Conservation (phyloP, 2,113 vertebrate species). For the Hemichromis elongatus region DNA sequence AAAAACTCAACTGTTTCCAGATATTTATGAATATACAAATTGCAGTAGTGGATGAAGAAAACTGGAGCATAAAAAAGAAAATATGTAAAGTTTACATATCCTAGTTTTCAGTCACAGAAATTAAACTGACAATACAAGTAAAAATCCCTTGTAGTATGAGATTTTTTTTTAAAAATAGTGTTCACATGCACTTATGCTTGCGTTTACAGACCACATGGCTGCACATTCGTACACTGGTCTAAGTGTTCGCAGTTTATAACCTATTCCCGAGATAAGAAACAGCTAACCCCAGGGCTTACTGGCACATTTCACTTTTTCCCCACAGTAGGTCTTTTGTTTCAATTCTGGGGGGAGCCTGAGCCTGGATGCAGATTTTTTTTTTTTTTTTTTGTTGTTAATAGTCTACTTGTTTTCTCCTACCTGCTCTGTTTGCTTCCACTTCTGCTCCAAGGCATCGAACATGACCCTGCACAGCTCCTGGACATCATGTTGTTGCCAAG, state of each 20-base stretch:
- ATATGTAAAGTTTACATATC: not conserved
- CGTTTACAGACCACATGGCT: conserved; percentile 6
- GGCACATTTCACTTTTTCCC: not conserved
- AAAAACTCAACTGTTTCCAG: not conserved
- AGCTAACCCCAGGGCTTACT: conserved; percentile 25
- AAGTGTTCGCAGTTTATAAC: conserved; percentile 22
- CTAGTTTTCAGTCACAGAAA: too few species aligned
- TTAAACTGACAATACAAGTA: too few species aligned
- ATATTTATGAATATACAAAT: not conserved
- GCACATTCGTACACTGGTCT: not conserved
- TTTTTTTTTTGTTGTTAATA: not conserved
- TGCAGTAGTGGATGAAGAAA: not conserved
- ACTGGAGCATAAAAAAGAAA: not conserved
- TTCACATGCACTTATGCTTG: not conserved
- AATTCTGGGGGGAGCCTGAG: not conserved
- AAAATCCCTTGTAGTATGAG: not conserved
- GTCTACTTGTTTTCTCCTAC: conserved; percentile 61
- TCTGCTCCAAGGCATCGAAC: conserved; percentile 99
- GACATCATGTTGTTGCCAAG: conserved; percentile 99
- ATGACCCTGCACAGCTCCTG: conserved; percentile 98
- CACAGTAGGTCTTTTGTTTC: conserved; percentile 58
- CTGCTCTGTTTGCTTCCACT: conserved; percentile 99
- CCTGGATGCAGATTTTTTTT: not conserved
- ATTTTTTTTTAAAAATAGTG: not conserved
- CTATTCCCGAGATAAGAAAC: conserved; percentile 26